Evolutionary conservation across 2,888 invertebrate genomes (phyloP).

Genomic region (Ectemnius cavifrons): DNA sequence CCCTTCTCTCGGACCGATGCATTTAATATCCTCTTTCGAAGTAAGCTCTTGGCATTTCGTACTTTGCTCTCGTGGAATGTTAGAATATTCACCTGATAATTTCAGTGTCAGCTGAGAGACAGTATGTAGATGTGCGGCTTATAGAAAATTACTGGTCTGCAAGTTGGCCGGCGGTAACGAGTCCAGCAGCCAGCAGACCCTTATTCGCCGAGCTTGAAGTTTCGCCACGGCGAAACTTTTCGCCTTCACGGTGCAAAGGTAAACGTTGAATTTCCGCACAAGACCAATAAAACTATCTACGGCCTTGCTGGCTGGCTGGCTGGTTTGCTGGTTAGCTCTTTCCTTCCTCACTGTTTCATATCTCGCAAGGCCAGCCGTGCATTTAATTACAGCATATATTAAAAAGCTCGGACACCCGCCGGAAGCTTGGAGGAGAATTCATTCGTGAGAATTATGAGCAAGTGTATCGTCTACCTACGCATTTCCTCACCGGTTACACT

Average conservation of each 20-base stretch:
- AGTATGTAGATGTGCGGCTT: slow-evolving; percentile 15
- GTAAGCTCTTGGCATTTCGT: too few species aligned
- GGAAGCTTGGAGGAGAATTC: background rate
- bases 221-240: slow-evolving; percentile 27
- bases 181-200: slow-evolving; percentile 18
- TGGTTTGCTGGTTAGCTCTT: background rate
- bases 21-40: too few species aligned
- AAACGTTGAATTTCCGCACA: slow-evolving; percentile 36
- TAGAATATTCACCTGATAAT: too few species aligned
- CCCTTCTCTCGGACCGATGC: too few species aligned
- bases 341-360: slow-evolving; percentile 24
- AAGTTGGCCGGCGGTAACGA: slow-evolving; percentile 10
- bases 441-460: background rate
- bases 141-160: slow-evolving; percentile 11
- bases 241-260: slow-evolving; percentile 34
- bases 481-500: background rate
- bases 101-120: too few species aligned
- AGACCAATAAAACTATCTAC: slow-evolving; percentile 40
- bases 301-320: background rate
- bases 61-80: too few species aligned
- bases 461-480: background rate
- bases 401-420: background rate
- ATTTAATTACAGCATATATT: slow-evolving; percentile 21
- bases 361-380: slow-evolving; percentile 13
- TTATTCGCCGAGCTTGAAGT: slow-evolving; percentile 29